These are phyloP conservation scores for Conops quadrifasciatus DNA, from an alignment of 2,888 invertebrate genomes.

Conservation along the genomic window DNA sequence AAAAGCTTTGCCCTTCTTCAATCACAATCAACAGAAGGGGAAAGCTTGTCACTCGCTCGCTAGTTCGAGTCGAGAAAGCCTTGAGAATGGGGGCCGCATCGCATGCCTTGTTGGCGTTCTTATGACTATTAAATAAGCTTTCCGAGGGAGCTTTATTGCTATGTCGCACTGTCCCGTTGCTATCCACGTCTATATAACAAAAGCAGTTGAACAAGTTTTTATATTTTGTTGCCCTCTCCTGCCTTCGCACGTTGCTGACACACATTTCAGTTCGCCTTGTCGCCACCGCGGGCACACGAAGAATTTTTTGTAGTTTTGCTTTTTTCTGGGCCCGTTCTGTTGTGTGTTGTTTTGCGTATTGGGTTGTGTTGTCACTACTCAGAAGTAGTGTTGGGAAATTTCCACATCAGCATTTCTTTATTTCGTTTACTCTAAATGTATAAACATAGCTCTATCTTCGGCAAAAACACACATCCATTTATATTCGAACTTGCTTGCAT, in stretches of 20 bases:
- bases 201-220: conserved; percentile 41
- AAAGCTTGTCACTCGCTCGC: background rate
- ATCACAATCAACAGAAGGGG: background rate
- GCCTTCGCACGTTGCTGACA: conserved; percentile 21
- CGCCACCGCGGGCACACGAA: conserved; percentile 1
- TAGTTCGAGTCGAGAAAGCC: background rate
- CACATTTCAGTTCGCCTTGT: conserved; percentile 22
- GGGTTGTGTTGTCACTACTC: conserved; percentile 8
- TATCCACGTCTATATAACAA: conserved; percentile 18
- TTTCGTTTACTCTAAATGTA: background rate
- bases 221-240: conserved; percentile 36
- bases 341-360: conserved; percentile 12
- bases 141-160: background rate
- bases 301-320: background rate
- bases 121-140: conserved; percentile 7
- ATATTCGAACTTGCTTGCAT: background rate
- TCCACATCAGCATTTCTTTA: conserved; percentile 3
- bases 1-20: conserved; percentile 30
- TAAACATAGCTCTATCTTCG: background rate
- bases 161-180: conserved; percentile 30
- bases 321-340: background rate
- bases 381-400: conserved; percentile 25
- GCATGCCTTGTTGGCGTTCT: background rate
- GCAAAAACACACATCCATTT: background rate
- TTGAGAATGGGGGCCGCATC: background rate